Evolutionary conservation across 2,113 vertebrate species (phyloP).

Genomic region (Pampusana beccarii): DNA sequence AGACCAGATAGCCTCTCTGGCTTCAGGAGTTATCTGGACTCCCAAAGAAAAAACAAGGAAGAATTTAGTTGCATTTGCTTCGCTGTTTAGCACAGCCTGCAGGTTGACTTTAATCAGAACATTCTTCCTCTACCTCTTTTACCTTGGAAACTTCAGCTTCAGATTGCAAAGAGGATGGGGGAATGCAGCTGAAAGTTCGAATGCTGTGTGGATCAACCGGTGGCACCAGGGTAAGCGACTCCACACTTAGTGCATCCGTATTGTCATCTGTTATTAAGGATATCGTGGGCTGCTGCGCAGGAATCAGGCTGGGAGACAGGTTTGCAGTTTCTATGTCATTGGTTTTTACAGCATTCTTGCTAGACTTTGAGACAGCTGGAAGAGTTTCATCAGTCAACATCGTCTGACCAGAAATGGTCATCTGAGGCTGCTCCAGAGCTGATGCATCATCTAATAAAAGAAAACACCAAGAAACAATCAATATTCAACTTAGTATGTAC

Average conservation of each 20-base stretch:
- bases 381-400: slow-evolving; percentile 34
- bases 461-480: slow-evolving; percentile 15
- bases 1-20: neutral
- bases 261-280: slow-evolving; percentile 87
- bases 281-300: slow-evolving; percentile 91
- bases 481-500: neutral
- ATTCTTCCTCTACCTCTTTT: neutral
- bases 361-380: slow-evolving; percentile 40
- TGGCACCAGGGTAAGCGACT: slow-evolving; percentile 91
- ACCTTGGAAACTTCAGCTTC: neutral
- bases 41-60: neutral
- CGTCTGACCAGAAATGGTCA: slow-evolving; percentile 63
- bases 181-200: slow-evolving; percentile 57
- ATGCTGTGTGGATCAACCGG: slow-evolving; percentile 86
- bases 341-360: slow-evolving; percentile 56
- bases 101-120: neutral
- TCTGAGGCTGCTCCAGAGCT: slow-evolving; percentile 76
- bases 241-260: slow-evolving; percentile 84
- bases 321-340: slow-evolving; percentile 65
- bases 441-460: slow-evolving; percentile 78
- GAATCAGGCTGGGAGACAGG: slow-evolving; percentile 93
- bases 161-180: slow-evolving; percentile 52
- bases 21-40: neutral
- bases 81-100: neutral
- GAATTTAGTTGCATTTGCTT: neutral